Evolutionary conservation across 2,797 vertebrate species (phyloP).

Genomic region (Peromyscus melanophrys): DNA sequence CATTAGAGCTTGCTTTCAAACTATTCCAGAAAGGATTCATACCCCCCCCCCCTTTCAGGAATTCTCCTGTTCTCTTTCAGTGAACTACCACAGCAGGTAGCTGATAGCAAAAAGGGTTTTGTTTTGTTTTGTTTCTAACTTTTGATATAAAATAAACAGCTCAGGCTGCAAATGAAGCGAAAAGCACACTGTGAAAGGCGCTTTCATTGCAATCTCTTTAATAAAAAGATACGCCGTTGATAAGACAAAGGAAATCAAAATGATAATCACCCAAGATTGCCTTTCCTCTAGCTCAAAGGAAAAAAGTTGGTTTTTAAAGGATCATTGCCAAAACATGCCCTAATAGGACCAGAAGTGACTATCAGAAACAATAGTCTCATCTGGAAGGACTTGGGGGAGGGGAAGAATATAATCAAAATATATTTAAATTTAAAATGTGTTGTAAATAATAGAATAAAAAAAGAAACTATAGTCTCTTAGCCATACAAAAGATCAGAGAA

Average conservation of each 20-base stretch:
- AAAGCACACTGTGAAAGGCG: constrained; percentile 25
- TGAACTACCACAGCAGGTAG: constrained; percentile 35
- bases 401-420: not conserved
- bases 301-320: constrained; percentile 26
- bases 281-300: not conserved
- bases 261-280: constrained; percentile 23
- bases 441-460: not conserved
- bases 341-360: not conserved
- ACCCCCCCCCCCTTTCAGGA: constrained; percentile 64
- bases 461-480: not conserved
- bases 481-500: not conserved
- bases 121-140: constrained; percentile 16
- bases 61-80: constrained; percentile 43
- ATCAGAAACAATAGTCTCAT: not conserved
- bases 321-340: constrained; percentile 35
- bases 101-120: not conserved
- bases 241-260: constrained; percentile 61
- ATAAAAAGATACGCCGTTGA: constrained; percentile 26
- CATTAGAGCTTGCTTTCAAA: constrained; percentile 73
- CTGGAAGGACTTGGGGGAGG: not conserved
- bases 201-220: not conserved
- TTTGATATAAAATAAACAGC: constrained; percentile 67
- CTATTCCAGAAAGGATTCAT: constrained; percentile 67
- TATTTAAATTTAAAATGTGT: not conserved
- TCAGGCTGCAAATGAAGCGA: constrained; percentile 29